Evolutionary conservation across 2,888 invertebrate species (phyloP).

Genomic region (Drosophila borborema): DNA sequence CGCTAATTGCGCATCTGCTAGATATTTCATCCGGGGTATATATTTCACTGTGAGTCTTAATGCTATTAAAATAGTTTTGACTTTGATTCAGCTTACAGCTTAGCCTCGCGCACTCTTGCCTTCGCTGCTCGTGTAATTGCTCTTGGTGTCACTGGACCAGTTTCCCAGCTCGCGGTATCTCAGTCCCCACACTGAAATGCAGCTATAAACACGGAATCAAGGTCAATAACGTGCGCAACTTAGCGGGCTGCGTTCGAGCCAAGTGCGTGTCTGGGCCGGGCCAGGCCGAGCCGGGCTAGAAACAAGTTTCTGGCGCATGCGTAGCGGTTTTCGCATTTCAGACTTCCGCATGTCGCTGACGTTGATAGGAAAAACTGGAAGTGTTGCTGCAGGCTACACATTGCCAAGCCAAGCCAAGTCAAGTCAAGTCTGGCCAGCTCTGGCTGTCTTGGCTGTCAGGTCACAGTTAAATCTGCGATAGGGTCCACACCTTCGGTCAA

Average conservation of each 20-base stretch:
- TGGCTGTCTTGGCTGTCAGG: constrained; percentile 10
- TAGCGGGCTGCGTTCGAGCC: constrained; percentile 34
- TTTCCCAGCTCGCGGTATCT: constrained; percentile 43
- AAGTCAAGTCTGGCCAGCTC: background rate
- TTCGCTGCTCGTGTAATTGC: constrained; percentile 42
- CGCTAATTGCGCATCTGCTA: constrained; percentile 80
- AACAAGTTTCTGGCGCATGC: constrained; percentile 70
- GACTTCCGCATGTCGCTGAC: constrained; percentile 66
- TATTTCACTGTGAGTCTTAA: constrained; percentile 36
- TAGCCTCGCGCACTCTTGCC: constrained; percentile 43
- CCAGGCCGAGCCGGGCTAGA: constrained; percentile 33
- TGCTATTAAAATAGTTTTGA: constrained; percentile 49
- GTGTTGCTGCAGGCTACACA: constrained; percentile 12
- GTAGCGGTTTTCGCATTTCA: constrained; percentile 69
- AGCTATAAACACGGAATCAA: constrained; percentile 60
- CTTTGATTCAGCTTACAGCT: constrained; percentile 39
- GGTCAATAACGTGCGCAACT: constrained; percentile 66
- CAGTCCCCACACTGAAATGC: constrained; percentile 18
- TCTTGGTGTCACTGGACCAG: constrained; percentile 75
- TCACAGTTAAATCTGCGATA: constrained; percentile 23
- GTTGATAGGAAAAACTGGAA: constrained; percentile 46
- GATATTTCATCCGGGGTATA: constrained; percentile 47
- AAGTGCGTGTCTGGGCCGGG: constrained; percentile 56
- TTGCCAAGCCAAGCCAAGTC: background rate
- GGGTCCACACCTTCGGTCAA: constrained; percentile 22